Conservation (phyloP, 2,797 vertebrate species). For the Neoniphon sammara region DNA sequence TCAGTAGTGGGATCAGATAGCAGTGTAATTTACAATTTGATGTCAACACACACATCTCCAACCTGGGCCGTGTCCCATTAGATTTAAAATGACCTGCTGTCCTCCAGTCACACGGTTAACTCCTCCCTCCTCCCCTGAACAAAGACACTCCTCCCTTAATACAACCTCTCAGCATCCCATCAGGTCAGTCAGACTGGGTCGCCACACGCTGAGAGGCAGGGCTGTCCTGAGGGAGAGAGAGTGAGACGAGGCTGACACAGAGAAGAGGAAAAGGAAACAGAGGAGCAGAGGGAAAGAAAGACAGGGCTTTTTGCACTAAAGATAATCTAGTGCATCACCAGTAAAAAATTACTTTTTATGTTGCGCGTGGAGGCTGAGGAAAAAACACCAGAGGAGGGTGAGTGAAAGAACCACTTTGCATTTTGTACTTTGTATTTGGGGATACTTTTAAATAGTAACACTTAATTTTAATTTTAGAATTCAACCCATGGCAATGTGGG, state of each 20-base stretch:
- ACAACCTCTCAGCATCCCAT: constrained; percentile 51
- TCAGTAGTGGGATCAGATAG: constrained; percentile 32
- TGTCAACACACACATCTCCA: constrained; percentile 43
- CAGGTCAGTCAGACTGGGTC: constrained; percentile 18
- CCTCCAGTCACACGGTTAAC: constrained; percentile 37
- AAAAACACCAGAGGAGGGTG: constrained; percentile 63
- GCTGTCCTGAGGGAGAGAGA: constrained; percentile 29
- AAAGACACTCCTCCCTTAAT: constrained; percentile 56
- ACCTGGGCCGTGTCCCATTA: constrained; percentile 31
- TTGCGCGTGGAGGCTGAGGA: constrained; percentile 54
- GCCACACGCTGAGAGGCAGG: constrained; percentile 19
- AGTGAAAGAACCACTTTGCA: constrained; percentile 8
- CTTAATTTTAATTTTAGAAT: too few relatives aligned
- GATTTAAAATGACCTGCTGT: constrained; percentile 26
- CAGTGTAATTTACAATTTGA: constrained; percentile 42
- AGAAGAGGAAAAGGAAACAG: constrained; percentile 1
- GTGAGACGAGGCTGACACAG: background rate
- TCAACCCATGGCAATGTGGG: too few relatives aligned
- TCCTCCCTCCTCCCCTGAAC: constrained; percentile 63
- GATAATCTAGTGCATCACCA: too few relatives aligned
- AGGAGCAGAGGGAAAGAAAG: constrained; percentile 29
- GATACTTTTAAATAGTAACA: too few relatives aligned
- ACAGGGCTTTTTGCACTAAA: background rate
- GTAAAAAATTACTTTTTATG: background rate
- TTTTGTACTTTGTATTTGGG: background rate